phyloP scores from a whole-genome alignment of 2,797 vertebrate genomes.

The Dallia pectoralis region DNA sequence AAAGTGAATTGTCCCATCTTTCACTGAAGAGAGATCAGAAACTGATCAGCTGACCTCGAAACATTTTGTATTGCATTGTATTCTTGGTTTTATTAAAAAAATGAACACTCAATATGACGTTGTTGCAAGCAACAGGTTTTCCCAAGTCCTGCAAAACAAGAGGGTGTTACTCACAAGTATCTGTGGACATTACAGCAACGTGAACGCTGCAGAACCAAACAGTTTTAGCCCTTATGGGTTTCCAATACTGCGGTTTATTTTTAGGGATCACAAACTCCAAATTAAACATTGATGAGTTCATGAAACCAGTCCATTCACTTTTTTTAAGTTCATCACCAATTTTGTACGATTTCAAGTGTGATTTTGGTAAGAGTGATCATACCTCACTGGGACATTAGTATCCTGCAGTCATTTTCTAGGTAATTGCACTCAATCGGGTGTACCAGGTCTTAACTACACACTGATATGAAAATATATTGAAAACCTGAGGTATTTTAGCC shows the following conservation, averaged over 20 bases:
- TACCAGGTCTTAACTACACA: background rate
- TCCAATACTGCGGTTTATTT: background rate
- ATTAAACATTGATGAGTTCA: no score
- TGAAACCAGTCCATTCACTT: no score
- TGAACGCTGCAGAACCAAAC: background rate
- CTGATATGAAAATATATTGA: background rate
- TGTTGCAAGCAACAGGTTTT: background rate
- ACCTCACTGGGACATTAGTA: background rate
- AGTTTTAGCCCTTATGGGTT: background rate
- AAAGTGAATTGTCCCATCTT: conserved; percentile 21
- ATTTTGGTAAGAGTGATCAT: background rate
- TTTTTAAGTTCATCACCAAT: no score
- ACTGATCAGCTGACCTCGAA: conserved; percentile 2
- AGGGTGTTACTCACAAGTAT: background rate
- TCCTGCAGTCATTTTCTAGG: background rate
- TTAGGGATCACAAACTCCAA: background rate
- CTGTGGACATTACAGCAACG: background rate
- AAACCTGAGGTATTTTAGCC: background rate
- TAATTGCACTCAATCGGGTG: background rate
- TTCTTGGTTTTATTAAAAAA: conserved; percentile 4
- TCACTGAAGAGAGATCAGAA: background rate
- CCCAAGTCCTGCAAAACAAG: background rate
- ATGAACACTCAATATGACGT: background rate
- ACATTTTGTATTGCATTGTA: conserved; percentile 9
- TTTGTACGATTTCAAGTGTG: background rate